Evolutionary conservation across 2,113 vertebrate genomes (phyloP).

Genomic region (Daubentonia madagascariensis): DNA sequence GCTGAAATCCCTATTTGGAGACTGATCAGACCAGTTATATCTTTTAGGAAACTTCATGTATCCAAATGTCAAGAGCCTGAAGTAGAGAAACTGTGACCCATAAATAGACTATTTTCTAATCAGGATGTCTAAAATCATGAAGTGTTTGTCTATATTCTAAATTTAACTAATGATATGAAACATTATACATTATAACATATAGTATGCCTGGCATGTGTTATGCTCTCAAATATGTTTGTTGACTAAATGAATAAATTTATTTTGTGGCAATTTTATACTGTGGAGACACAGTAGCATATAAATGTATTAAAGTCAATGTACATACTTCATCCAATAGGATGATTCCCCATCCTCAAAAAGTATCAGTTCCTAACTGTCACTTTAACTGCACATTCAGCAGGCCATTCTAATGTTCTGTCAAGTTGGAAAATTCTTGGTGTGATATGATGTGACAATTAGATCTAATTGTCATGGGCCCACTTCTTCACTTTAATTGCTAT

Average conservation of each 20-base stretch:
- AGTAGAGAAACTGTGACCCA: neutral
- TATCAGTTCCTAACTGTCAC: neutral
- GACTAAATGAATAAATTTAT: neutral
- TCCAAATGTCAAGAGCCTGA: neutral
- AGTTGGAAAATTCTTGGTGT: neutral
- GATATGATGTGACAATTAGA: neutral
- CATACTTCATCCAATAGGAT: neutral
- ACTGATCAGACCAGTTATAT: neutral
- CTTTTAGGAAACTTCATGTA: neutral
- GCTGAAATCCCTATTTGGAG: neutral
- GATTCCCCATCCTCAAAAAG: neutral
- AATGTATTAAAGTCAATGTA: neutral
- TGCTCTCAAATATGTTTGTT: slow-evolving; percentile 25
- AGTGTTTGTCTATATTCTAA: neutral
- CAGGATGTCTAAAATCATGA: neutral
- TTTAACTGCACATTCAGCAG: neutral
- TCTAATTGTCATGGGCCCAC: neutral
- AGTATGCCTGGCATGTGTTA: neutral
- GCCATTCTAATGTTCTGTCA: neutral
- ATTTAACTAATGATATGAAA: neutral
- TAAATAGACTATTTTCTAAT: neutral
- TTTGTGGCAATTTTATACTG: neutral
- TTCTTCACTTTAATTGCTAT: neutral
- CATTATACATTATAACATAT: neutral
- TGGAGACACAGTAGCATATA: neutral